Evolutionary conservation across 2,113 vertebrate genomes (phyloP).

Genomic region (Sitta europaea): DNA sequence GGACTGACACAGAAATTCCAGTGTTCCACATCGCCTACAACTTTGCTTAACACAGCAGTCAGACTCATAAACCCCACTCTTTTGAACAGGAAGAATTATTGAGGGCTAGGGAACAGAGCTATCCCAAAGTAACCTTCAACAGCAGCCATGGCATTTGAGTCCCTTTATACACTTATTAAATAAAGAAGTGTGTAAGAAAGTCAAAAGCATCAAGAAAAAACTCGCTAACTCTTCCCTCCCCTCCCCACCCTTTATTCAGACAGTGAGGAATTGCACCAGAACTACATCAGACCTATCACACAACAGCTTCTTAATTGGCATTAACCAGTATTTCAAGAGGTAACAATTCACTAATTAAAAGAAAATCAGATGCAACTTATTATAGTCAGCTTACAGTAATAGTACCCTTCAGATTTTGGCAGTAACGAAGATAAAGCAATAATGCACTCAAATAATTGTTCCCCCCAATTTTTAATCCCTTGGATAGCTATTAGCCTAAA

Average conservation of each 20-base stretch:
- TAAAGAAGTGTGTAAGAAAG: background rate
- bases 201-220: background rate
- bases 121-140: background rate
- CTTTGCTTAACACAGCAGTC: background rate
- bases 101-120: background rate
- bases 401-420: constrained; percentile 20
- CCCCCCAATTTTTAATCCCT: constrained; percentile 20
- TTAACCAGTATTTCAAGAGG: constrained; percentile 29
- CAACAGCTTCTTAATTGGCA: background rate
- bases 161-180: background rate
- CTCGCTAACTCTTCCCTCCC: background rate
- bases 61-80: background rate
- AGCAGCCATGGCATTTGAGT: background rate
- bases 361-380: constrained; percentile 24
- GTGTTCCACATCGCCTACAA: background rate
- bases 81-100: background rate
- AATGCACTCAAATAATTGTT: constrained; percentile 34
- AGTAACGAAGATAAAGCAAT: constrained; percentile 56
- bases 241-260: background rate
- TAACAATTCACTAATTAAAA: constrained; percentile 44
- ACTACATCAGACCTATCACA: background rate
- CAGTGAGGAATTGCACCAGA: background rate
- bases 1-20: background rate
- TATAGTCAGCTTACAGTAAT: constrained; percentile 32
- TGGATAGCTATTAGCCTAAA: constrained; percentile 28